Conservation (phyloP, 2,888 invertebrate species). For the Alloscopus bannaensis region DNA sequence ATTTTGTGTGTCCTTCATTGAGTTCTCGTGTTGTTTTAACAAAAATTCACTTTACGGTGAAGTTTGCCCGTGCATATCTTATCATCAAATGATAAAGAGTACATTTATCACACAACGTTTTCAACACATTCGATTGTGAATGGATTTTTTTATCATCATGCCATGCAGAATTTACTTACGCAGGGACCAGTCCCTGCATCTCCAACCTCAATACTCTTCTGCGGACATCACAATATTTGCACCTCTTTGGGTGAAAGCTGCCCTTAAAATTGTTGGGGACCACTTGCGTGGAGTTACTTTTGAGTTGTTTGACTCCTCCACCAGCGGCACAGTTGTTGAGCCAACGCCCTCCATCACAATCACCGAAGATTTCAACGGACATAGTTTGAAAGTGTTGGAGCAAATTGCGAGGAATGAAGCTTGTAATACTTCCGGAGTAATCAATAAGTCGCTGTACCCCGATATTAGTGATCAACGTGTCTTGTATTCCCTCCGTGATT, state of each 20-base stretch:
- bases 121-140: too few species aligned
- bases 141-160: conserved; percentile 32
- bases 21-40: too few species aligned
- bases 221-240: conserved; percentile 57
- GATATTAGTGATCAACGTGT: conserved; percentile 40
- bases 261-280: conserved; percentile 29
- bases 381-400: conserved; percentile 47
- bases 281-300: conserved; percentile 30
- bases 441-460: conserved; percentile 43
- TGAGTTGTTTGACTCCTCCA: conserved; percentile 33
- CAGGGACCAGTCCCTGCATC: conserved; percentile 9
- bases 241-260: conserved; percentile 58
- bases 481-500: conserved; percentile 54
- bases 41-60: too few species aligned
- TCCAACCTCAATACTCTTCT: not conserved
- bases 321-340: not conserved
- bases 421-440: conserved; percentile 53
- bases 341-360: conserved; percentile 39
- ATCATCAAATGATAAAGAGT: too few species aligned
- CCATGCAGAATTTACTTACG: conserved; percentile 50
- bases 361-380: conserved; percentile 41
- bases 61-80: too few species aligned
- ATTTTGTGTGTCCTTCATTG: too few species aligned
- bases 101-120: too few species aligned
- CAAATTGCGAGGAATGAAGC: conserved; percentile 59